phyloP scores from a whole-genome alignment of 2,113 vertebrate species.

The Regulus satrapa region DNA sequence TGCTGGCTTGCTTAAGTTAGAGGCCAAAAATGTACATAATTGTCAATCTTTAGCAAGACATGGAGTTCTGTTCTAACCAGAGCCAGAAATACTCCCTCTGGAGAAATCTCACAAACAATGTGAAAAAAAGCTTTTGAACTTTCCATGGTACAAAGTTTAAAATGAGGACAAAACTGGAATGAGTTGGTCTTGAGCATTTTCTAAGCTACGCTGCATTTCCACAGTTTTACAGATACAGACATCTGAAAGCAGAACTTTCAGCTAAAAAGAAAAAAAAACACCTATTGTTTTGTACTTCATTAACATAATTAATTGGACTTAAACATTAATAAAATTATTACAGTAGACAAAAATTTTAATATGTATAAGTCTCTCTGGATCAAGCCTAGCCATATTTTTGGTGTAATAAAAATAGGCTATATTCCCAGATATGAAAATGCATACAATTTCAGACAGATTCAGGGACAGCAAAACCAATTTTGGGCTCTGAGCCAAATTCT shows the following conservation, averaged over 20 bases:
- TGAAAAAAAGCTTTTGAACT: slow-evolving; percentile 44
- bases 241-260: neutral
- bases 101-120: slow-evolving; percentile 43
- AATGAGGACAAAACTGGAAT: slow-evolving; percentile 33
- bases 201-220: neutral
- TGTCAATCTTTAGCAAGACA: slow-evolving; percentile 33
- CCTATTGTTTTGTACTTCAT: neutral
- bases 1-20: neutral
- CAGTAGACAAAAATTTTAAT: neutral
- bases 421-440: neutral
- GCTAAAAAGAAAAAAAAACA: neutral
- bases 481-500: neutral
- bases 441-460: neutral
- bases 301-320: neutral
- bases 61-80: slow-evolving; percentile 23
- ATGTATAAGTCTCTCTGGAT: neutral
- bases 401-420: neutral
- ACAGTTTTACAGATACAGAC: neutral
- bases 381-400: neutral
- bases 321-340: neutral
- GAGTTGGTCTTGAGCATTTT: neutral
- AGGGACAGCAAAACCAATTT: slow-evolving; percentile 1
- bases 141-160: slow-evolving; percentile 41
- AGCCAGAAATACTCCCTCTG: slow-evolving; percentile 43
- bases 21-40: slow-evolving; percentile 6